A percentile compares a stretch with the other conserved stretches of the same genome.
Evolutionary conservation across 1,140 invertebrate species (phyloP).

Genomic region (Zophobas atratus): DNA sequence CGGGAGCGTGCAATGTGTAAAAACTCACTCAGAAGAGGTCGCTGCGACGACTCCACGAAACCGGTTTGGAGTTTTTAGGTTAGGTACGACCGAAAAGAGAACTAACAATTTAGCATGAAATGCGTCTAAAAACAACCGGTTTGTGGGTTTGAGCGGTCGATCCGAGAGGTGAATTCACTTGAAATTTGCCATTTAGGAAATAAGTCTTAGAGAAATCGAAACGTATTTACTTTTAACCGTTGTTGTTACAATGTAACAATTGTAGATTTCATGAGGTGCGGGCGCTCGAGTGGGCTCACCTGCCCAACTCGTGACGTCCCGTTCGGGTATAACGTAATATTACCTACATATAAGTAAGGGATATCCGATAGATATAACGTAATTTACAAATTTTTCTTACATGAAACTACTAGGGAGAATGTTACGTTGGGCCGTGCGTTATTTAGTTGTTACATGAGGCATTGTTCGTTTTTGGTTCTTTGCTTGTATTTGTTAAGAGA

Average conservation of each 20-base stretch:
- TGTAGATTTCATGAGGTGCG: conserved; percentile 37
- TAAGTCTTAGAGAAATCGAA: conserved; percentile 48
- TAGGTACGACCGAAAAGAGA: too few relatives aligned
- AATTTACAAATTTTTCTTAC: conserved; percentile 49
- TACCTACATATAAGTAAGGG: neutral
- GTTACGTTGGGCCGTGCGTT: conserved; percentile 42
- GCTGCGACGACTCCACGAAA: too few relatives aligned
- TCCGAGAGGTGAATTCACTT: conserved; percentile 15
- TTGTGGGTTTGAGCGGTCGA: too few relatives aligned
- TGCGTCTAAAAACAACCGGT: too few relatives aligned
- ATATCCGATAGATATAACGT: conserved; percentile 36
- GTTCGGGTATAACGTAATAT: conserved; percentile 30
- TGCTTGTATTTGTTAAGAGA: conserved; percentile 40
- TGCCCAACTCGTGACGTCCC: conserved; percentile 3
- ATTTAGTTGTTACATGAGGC: conserved; percentile 37
- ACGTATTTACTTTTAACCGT: conserved; percentile 45
- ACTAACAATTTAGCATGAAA: too few relatives aligned
- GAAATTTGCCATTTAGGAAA: conserved; percentile 35
- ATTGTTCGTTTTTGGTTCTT: conserved; percentile 42
- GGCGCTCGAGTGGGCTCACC: neutral
- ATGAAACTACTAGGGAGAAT: conserved; percentile 44
- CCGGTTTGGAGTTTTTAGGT: too few relatives aligned
- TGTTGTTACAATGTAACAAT: conserved; percentile 49
- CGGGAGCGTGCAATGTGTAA: conserved; percentile 45
- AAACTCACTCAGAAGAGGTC: conserved; percentile 24